Evolutionary conservation across 2,888 invertebrate species (phyloP), one percentile per base, ranked within the genome.

Genomic region (Theretra japonica): DNA sequence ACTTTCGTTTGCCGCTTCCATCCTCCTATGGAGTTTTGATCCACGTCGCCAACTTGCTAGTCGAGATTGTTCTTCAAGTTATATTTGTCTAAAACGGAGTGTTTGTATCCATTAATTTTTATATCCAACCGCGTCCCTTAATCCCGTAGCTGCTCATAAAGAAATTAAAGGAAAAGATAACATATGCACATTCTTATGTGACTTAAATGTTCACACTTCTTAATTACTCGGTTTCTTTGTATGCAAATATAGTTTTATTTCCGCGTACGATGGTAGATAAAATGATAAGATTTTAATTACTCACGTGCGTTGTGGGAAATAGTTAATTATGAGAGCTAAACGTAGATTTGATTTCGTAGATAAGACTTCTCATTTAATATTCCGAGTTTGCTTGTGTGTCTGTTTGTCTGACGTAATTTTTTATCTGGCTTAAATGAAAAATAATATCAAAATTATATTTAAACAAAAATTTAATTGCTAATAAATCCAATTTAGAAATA

Each of bases 91-190:
- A 81, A 83, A 89, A 90, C 90, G 85, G 86, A 88, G 88, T 90
- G 90, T 91, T 90, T 88, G 89, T 87, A 83, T 80, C 84, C 88
- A 90, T 91, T 90, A 89, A 85, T 89, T 91, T 92, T 92, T 90
- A 92, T 88, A 80, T 74, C 75, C 81, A 73, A 80, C 83, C 85
- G 85, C 86, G 83, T 87, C 86, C 85, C 88, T 90, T 89, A 88
- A 89, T 86, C 21, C 41, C 41, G 48, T 23, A 41, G 19, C 8
- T 60, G 19, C 33, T 41, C 41, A 48, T 65, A 62, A 4, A 60
- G 19, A 60, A 28, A 60, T 19, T 65, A 65, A n/a, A 8, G 28
- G 59, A 59, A 30, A 60, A 30, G 41, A 41, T 48, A 25, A 48
- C 23, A 30, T 41, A 65, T 41, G 23, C 68, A 25, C 17, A 80